Evolutionary conservation across 2,113 vertebrate genomes (phyloP), one percentile per base, ranked within the genome.

Genomic region (Orientallactaga bullata): DNA sequence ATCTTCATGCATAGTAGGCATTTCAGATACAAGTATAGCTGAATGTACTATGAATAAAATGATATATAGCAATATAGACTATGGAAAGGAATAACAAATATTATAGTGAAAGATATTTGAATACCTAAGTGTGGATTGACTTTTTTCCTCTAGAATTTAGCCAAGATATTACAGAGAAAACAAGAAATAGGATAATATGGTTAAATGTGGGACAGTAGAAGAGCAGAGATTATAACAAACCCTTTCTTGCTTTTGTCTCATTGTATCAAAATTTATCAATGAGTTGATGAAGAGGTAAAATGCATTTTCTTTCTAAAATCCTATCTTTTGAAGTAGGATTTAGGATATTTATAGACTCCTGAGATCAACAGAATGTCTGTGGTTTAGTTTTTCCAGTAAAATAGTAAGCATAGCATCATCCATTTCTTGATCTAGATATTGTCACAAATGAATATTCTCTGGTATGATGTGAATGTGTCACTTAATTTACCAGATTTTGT

Each of bases 401-500:
- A 83, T 8, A 76, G 60, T 9, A 51, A 37, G 0, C 30, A 24
- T 71, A 21, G 24, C 21, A 88, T 79, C 39, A 68, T 89, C 91
- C 85, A 78, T n/a, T 90, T 73, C 58, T 88, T 69, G 55, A 47
- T 89, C 21, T 66, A 81, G 21, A 61, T 79, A 76, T 78, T 61
- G 39, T 9, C 63, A 2, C 35, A 91, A 89, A 87, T 21, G 85
- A 90, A 88, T 39, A 77, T 82, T n/a, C 2, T 85, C 51, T 21
- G n/a, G 32, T 51, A 18, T 42, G 11, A 35, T 92, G 9, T 74
- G 47, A 92, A 71, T 66, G 42, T 77, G 28, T 88, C 39, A 79
- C 63, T 83, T 79, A 92, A 74, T 85, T 92, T 94, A 95, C 35
- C 12, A 17, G 16, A 66, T 61, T 39, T 51, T 89, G 17, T 74